Percentiles rank a stretch among this genome's conserved stretches.
Evolutionary conservation across 2,113 vertebrate species (phyloP).

Genomic region (Alethe castanea): DNA sequence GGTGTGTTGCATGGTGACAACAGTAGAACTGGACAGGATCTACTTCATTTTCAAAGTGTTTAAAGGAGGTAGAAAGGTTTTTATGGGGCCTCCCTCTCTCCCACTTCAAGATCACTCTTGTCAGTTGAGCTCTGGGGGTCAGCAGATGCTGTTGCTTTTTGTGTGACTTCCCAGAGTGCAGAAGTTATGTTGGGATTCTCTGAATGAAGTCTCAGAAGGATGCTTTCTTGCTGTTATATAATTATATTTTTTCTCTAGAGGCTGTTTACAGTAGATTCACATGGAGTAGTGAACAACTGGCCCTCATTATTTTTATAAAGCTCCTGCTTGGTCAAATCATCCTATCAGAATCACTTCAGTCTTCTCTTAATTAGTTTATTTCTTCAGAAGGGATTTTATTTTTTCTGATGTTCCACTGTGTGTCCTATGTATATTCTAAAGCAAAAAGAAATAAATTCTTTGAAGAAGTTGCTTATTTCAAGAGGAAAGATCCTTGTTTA

Average conservation of each 20-base stretch:
- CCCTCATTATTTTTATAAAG: neutral
- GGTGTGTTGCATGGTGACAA: fast-evolving
- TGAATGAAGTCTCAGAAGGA: neutral
- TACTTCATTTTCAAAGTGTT: neutral
- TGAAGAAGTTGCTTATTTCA: constrained; percentile 16
- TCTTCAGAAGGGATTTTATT: neutral
- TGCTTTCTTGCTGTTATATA: neutral
- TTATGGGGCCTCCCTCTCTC: neutral
- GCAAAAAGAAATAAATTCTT: constrained; percentile 10
- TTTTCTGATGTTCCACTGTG: neutral
- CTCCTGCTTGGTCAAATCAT: neutral
- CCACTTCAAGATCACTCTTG: neutral
- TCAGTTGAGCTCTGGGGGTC: neutral
- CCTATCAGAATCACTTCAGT: neutral
- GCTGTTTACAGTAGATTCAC: neutral
- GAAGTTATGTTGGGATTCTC: neutral
- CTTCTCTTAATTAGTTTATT: neutral
- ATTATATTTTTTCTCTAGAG: neutral
- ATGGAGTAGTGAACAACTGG: neutral
- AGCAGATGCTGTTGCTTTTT: neutral
- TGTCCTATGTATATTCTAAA: neutral
- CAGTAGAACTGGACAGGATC: neutral
- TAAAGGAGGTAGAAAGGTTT: neutral
- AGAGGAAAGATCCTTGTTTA: neutral
- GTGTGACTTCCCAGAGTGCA: neutral